These are phyloP conservation scores for Centropus unirufus DNA, from an alignment of 2,113 vertebrate species.

Conservation along the genomic window DNA sequence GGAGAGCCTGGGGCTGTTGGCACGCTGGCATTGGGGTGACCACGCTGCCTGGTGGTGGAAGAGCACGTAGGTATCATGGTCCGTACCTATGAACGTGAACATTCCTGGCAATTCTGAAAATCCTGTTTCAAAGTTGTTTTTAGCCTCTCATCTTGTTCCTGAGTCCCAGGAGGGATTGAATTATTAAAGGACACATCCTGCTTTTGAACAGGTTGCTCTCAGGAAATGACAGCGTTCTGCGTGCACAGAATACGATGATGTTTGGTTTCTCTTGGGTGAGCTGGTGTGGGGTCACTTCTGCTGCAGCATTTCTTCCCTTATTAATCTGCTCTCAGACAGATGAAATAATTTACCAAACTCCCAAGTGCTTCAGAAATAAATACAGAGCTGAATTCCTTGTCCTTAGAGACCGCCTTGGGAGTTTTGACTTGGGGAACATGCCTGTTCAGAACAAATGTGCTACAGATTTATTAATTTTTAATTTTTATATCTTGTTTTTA, in stretches of 20 bases:
- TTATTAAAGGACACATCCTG: neutral
- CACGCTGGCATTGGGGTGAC: rapidly evolving
- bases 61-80: rapidly evolving
- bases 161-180: neutral
- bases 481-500: conserved; percentile 24
- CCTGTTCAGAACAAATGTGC: neutral
- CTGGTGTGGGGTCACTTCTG: neutral
- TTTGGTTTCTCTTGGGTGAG: neutral
- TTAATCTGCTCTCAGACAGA: neutral
- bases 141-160: neutral
- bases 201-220: neutral
- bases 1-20: neutral
- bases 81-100: rapidly evolving
- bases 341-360: neutral
- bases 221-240: neutral
- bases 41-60: neutral
- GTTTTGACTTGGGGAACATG: neutral
- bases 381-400: neutral
- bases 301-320: neutral
- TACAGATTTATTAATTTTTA: conserved; percentile 36
- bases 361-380: neutral
- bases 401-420: neutral
- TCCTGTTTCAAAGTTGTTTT: neutral
- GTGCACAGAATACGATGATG: neutral
- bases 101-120: neutral